Evolutionary conservation across 2,888 invertebrate genomes (phyloP).

Genomic region (Scaptomyza cyrtandrae): DNA sequence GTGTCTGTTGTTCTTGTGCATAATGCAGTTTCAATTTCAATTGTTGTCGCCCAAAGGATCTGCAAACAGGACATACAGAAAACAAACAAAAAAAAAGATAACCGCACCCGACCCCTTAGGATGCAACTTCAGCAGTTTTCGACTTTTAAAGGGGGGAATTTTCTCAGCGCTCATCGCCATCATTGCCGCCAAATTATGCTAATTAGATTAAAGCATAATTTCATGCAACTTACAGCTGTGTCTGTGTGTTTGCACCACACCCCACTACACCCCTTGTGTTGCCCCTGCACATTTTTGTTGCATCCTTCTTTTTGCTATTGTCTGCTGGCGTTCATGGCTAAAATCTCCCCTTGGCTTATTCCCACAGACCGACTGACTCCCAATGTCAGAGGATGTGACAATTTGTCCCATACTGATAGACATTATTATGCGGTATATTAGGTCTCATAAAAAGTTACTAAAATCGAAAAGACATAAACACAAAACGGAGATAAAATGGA

Average conservation of each 20-base stretch:
- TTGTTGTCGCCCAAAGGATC: constrained; percentile 63
- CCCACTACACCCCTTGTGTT: constrained; percentile 15
- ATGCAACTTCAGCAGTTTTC: constrained; percentile 14
- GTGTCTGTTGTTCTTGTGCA: constrained; percentile 60
- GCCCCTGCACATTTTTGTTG: constrained; percentile 14
- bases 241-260: constrained; percentile 39
- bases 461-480: constrained; percentile 2
- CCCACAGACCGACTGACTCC: neutral
- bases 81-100: neutral
- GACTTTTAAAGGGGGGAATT: constrained; percentile 12
- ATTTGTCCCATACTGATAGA: constrained; percentile 53
- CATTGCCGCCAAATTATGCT: constrained; percentile 78
- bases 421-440: constrained; percentile 31
- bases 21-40: constrained; percentile 80
- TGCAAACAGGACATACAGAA: constrained; percentile 39
- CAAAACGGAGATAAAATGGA: neutral
- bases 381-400: constrained; percentile 29
- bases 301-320: constrained; percentile 34
- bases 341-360: constrained; percentile 30
- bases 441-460: constrained; percentile 25
- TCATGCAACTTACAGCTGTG: constrained; percentile 73
- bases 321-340: constrained; percentile 14
- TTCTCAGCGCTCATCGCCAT: constrained; percentile 46
- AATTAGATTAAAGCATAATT: constrained; percentile 81
- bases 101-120: neutral